A percentile compares a stretch with the other conserved stretches of the same genome.
Conservation (phyloP, 2,888 invertebrate genomes). For the Drosophila infuscata region DNA sequence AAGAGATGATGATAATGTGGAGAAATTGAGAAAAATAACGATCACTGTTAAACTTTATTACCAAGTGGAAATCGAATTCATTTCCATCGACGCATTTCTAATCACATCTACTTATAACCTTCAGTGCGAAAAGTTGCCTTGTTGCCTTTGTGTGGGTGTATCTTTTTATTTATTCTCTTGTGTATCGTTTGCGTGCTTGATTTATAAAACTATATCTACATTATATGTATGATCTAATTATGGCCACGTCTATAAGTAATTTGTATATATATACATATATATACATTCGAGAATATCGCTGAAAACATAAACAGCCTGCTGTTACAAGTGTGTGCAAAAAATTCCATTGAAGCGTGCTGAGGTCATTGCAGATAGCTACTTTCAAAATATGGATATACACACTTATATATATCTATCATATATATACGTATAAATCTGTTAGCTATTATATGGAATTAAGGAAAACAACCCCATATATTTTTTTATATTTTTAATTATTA, state of each 20-base stretch:
- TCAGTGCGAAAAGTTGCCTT: constrained; percentile 35
- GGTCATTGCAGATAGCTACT: constrained; percentile 57
- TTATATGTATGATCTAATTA: constrained; percentile 45
- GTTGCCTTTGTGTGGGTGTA: constrained; percentile 60
- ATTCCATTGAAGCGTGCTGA: constrained; percentile 68
- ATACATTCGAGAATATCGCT: constrained; percentile 19
- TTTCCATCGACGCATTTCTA: constrained; percentile 40
- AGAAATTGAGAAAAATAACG: constrained; percentile 29
- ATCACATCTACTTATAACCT: constrained; percentile 60
- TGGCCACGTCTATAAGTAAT: constrained; percentile 37
- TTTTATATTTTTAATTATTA: constrained; percentile 5
- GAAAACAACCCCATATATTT: constrained; percentile 8
- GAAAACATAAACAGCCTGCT: constrained; percentile 57
- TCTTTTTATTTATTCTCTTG: constrained; percentile 57
- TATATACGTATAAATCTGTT: neutral
- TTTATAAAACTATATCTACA: constrained; percentile 9
- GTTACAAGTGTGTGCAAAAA: constrained; percentile 55
- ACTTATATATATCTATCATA: neutral
- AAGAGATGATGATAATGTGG: constrained; percentile 54
- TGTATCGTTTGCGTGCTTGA: constrained; percentile 23
- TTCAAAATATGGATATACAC: constrained; percentile 12
- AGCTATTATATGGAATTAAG: constrained; percentile 16
- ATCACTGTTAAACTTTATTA: constrained; percentile 23
- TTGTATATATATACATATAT: constrained; percentile 9
- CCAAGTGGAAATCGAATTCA: constrained; percentile 25